Base-by-base conservation (phyloP, 2,113 vertebrate genomes). In the Gasterosteus nipponicus region DNA sequence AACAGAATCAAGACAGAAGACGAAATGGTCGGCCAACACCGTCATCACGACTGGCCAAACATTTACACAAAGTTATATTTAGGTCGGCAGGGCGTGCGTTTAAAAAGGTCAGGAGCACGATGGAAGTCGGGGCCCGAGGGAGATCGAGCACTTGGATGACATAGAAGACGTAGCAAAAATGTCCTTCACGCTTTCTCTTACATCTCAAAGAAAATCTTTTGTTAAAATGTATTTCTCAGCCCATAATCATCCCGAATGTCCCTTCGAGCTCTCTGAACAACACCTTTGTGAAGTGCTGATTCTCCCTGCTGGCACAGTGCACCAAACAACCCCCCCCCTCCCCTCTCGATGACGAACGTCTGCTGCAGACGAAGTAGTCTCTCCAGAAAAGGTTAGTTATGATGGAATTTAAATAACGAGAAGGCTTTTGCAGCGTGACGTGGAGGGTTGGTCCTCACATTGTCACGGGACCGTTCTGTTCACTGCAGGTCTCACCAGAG, bases 281-380 rank as follows among this genome's bases (percentile, higher is more conserved):
- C 19, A 57, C 53, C 59, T 78, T 75, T 19, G 71, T 81, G 59
- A 75, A 70, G 57, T 54, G 46, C 68, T 73, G 75, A 82, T 77
- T 80, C 77, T 47, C 31, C 62, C 58, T 39, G 33, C 67, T 82
- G 78, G 81, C 76, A 71, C 61, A 44, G 29, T 47, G 46, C 39
- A 7, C 53, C 53, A 51, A 64, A 77, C 69, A 77, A n/a, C n/a
- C 65, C 18, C 75, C 75, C 61, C 72, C 44, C 42, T 15, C 46
- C 75, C 49, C 69, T 19, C 53, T 51, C 26, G 41, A 38, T 56
- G 81, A 86, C 71, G 80, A 78, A 82, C 41, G 69, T 72, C 46
- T 22, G 62, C 61, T n/a, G 31, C 54, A 60, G 59, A 76, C 78
- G 51, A 75, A 57, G 56, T 8, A 11, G 22, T 78, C 61, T 42